Conservation (phyloP, 2,888 invertebrate genomes). For the Therioaphis trifolii region DNA sequence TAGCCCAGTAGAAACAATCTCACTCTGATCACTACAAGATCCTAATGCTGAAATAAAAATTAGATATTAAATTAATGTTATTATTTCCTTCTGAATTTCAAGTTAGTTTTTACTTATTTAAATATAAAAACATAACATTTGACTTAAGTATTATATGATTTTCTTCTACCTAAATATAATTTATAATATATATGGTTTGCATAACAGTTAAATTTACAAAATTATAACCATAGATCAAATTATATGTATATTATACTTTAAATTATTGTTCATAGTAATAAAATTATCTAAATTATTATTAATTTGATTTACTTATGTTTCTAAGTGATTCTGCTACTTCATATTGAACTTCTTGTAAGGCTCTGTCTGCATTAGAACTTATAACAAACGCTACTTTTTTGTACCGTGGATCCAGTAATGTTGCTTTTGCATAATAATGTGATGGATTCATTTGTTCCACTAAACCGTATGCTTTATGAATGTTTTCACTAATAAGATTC, state of each 20-base stretch:
- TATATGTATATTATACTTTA: neutral
- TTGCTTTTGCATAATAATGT: conserved; percentile 16
- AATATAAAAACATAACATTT: neutral
- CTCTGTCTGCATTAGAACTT: neutral
- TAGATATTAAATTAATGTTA: neutral
- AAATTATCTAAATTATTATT: neutral
- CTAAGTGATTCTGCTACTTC: neutral
- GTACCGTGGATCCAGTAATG: neutral
- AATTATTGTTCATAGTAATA: too few relatives aligned
- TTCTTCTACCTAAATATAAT: too few relatives aligned
- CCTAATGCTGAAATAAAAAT: neutral
- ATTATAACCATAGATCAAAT: neutral
- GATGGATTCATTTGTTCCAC: neutral
- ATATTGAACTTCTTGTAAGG: neutral
- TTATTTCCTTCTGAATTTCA: neutral
- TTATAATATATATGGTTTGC: neutral
- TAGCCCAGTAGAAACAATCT: neutral
- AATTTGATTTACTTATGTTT: neutral
- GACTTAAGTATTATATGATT: neutral
- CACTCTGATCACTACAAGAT: neutral
- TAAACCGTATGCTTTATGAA: neutral
- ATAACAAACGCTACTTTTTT: neutral
- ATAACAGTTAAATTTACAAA: neutral
- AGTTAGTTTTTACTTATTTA: neutral
- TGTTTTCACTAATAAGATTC: neutral